Base-by-base conservation (phyloP, 1,140 invertebrate genomes). In the Onthophagus taurus region DNA sequence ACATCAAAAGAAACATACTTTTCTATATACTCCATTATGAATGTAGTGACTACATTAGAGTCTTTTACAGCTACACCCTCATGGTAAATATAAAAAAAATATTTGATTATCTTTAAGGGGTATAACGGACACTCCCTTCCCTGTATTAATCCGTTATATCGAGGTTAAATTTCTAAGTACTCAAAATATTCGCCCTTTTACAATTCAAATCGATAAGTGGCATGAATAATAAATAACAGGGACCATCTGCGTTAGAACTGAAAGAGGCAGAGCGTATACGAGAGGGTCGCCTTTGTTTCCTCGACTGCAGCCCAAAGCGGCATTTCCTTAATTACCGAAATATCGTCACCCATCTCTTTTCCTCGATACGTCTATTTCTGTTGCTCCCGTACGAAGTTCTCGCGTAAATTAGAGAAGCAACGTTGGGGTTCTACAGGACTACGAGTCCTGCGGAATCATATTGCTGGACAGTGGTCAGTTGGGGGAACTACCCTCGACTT, bases 401-500 rank as follows among this genome's bases (percentile, higher is more conserved):
- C 23, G 23, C 23, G n/a, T 7, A 26, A 26, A n/a, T 7, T 6
- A 26, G n/a, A n/a, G 23, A 26, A 26, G n/a, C 6, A 26, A 26
- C 23, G 23, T 26, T 26, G 6, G 23, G 23, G 6, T 26, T 26
- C 23, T n/a, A 26, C 23, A 26, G 6, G 6, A n/a, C n/a, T 26
- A n/a, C 23, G n/a, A n/a, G n/a, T n/a, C n/a, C n/a, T n/a, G n/a
- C n/a, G 23, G 23, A 26, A 26, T 26, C 23, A 26, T 26, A 26
- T 26, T 26, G 9, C 31, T 33, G 31, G 13, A 6, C 31, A 33
- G 31, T 13, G 31, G 31, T 33, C 31, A 33, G 9, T 33, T 33
- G 5, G 6, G 5, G n/a, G 6, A 6, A 6, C 31, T 9, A 8
- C 31, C 31, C 31, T 13, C 31, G 13, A 33, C 6, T 33, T 33